phyloP scores from a whole-genome alignment of 2,113 vertebrate genomes.

The Neolamprologus fasciatus region DNA sequence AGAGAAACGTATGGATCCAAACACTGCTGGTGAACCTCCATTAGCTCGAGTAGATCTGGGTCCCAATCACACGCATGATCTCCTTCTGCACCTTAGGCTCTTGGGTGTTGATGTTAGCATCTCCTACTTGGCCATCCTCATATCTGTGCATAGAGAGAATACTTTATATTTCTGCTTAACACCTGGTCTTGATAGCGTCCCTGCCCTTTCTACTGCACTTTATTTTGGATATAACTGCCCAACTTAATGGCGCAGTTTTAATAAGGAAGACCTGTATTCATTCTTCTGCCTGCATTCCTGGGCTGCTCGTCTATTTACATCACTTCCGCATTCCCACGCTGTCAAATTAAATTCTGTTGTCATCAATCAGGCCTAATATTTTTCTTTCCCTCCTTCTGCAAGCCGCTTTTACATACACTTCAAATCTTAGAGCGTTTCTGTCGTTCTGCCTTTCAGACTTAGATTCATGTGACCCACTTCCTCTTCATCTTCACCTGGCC shows the following conservation, averaged over 20 bases:
- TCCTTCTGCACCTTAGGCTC: conserved; percentile 99
- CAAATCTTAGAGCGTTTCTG: fast-evolving
- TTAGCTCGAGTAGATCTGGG: conserved; percentile 96
- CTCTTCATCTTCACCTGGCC: background rate
- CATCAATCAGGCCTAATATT: background rate
- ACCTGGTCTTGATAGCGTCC: background rate
- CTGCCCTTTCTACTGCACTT: background rate
- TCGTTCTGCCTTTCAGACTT: background rate
- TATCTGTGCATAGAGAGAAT: conserved; percentile 73
- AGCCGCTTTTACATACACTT: background rate
- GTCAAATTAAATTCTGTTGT: background rate
- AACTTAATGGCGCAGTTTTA: background rate
- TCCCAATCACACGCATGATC: conserved; percentile 99
- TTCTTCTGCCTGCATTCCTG: background rate
- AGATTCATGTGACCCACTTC: background rate
- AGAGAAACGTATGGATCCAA: background rate
- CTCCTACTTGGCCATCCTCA: conserved; percentile 97
- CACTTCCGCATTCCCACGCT: background rate
- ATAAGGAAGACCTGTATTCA: background rate
- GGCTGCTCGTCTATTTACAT: background rate
- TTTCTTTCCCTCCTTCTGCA: background rate
- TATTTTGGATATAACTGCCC: background rate
- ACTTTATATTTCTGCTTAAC: background rate
- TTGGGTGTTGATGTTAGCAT: conserved; percentile 99
- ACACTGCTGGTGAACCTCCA: conserved; percentile 54